phyloP scores from a whole-genome alignment of 1,140 invertebrate species.

The Heterodera schachtii region DNA sequence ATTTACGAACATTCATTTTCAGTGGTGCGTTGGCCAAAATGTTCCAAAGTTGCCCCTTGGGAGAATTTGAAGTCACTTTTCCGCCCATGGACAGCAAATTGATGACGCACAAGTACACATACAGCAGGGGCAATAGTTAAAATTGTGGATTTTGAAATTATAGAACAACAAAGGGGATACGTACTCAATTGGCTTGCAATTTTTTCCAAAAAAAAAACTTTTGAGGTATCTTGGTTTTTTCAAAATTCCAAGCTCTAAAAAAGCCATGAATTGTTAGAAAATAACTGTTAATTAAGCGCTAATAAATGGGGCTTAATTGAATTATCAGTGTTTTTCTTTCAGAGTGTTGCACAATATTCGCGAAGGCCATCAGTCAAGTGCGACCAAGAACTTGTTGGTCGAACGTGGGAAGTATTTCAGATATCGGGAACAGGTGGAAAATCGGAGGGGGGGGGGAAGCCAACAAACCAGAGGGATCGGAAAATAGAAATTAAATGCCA shows the following conservation, averaged over 20 bases:
- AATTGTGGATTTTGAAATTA: not conserved
- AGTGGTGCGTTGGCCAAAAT: conserved; percentile 28
- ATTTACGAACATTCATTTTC: conserved; percentile 23
- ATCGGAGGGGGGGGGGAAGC: too few species aligned
- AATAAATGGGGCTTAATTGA: too few species aligned
- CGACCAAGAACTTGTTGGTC: conserved; percentile 44
- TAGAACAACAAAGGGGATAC: too few species aligned
- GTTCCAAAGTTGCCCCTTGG: conserved; percentile 33
- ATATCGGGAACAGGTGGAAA: conserved; percentile 38
- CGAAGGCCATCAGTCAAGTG: conserved; percentile 23
- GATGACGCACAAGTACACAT: conserved; percentile 38
- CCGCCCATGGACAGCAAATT: conserved; percentile 40
- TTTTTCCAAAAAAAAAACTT: too few species aligned
- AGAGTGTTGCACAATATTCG: conserved; percentile 47
- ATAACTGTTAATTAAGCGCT: too few species aligned
- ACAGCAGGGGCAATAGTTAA: not conserved
- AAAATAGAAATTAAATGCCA: too few species aligned
- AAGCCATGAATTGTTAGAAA: too few species aligned
- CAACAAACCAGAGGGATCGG: too few species aligned
- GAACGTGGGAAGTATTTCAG: conserved; percentile 56
- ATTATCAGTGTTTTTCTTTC: not conserved
- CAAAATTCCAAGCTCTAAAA: conserved; percentile 30
- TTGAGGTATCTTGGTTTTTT: conserved; percentile 3
- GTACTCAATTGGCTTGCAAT: too few species aligned
- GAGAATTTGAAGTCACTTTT: conserved; percentile 45